Conservation (phyloP, 2,888 invertebrate species). For the Temnothorax ravouxi region DNA sequence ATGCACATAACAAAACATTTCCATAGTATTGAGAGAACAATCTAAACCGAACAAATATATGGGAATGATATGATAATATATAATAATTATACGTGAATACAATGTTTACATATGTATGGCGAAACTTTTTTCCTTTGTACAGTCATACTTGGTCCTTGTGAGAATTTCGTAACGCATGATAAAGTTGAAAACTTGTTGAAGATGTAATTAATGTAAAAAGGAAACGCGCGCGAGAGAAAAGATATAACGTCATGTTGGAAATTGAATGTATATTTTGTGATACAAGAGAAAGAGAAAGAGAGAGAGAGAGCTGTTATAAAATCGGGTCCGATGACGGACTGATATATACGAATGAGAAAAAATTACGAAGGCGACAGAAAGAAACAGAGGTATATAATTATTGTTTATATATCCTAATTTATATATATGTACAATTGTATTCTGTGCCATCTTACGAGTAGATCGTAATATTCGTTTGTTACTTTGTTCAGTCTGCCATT, state of each 20-base stretch:
- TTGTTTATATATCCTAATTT: slow-evolving; percentile 77
- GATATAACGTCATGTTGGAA: slow-evolving; percentile 77
- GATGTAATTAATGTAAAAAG: slow-evolving; percentile 75
- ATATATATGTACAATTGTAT: slow-evolving; percentile 74
- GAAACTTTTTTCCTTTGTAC: slow-evolving; percentile 5
- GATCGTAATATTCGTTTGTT: slow-evolving; percentile 70
- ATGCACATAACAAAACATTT: background rate
- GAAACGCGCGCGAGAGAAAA: slow-evolving; percentile 61
- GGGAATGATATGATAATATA: background rate
- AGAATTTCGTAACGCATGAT: slow-evolving; percentile 60
- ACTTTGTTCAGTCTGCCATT: slow-evolving; percentile 62
- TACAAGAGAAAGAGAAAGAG: slow-evolving; percentile 70
- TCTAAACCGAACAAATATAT: background rate
- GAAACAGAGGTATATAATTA: slow-evolving; percentile 69
- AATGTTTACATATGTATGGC: background rate
- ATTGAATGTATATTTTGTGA: slow-evolving; percentile 85
- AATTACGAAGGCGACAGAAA: slow-evolving; percentile 51
- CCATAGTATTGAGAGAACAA: background rate
- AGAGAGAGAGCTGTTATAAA: slow-evolving; percentile 58
- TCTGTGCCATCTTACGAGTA: slow-evolving; percentile 80
- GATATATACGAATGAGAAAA: slow-evolving; percentile 30
- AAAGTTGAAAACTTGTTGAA: slow-evolving; percentile 58
- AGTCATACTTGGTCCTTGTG: slow-evolving; percentile 52
- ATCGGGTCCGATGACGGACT: slow-evolving; percentile 21
- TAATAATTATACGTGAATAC: background rate